Conservation (phyloP, 2,888 invertebrate genomes). For the Rhorus exstirpatorius region DNA sequence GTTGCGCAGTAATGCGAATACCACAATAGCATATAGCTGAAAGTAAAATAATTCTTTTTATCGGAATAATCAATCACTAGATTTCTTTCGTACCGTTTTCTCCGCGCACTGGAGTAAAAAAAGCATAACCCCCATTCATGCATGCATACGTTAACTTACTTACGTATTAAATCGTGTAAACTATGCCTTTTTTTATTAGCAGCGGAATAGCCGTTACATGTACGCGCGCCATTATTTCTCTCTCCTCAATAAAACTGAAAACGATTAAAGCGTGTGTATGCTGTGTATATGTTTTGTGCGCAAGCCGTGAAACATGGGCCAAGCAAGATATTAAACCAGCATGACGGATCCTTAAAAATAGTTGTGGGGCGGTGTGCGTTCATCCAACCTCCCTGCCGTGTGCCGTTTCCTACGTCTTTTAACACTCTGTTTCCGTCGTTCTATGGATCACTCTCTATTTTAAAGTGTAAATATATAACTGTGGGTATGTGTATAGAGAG, state of each 20-base stretch:
- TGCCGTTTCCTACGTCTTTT: conserved; percentile 31
- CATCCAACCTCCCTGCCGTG: conserved; percentile 70
- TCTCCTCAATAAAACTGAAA: conserved; percentile 73
- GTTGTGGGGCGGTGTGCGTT: conserved; percentile 83
- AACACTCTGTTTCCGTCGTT: conserved; percentile 39
- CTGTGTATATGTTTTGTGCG: conserved; percentile 78
- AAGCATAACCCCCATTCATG: too few species aligned
- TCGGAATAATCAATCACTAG: too few species aligned
- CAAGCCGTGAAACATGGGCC: conserved; percentile 76
- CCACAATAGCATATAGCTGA: too few species aligned
- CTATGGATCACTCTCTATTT: conserved; percentile 35
- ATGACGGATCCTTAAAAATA: conserved; percentile 86
- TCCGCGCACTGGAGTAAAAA: too few species aligned
- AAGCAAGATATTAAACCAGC: conserved; percentile 83
- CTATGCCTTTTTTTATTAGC: not conserved
- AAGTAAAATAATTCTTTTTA: too few species aligned
- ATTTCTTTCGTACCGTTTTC: too few species aligned
- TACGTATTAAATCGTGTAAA: not conserved
- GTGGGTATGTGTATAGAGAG: conserved; percentile 16
- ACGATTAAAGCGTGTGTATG: conserved; percentile 69
- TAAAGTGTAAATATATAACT: conserved; percentile 16
- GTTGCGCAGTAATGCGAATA: too few species aligned
- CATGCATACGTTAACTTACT: too few species aligned
- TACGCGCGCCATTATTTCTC: conserved; percentile 25
- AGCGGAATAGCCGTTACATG: not conserved